Evolutionary conservation across 2,888 invertebrate species (phyloP).

Genomic region (Drosophila mimetica): DNA sequence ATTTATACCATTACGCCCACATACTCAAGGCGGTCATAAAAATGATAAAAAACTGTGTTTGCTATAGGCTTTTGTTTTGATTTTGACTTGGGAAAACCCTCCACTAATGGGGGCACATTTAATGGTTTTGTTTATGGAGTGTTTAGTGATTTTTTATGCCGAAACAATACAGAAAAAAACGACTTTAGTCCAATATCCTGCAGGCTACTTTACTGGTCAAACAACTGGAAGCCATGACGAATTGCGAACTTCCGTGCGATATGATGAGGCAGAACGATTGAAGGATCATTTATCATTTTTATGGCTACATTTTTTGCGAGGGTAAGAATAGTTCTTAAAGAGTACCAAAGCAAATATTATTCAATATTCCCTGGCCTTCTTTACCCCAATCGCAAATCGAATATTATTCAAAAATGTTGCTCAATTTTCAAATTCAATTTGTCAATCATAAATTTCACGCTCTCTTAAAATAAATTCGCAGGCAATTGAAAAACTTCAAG

Average conservation of each 20-base stretch:
- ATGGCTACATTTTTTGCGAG: conserved; percentile 25
- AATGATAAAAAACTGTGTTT: conserved; percentile 63
- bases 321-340: conserved; percentile 20
- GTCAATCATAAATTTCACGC: conserved; percentile 81
- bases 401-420: conserved; percentile 58
- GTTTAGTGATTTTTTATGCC: conserved; percentile 74
- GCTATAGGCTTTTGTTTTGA: background rate
- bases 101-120: conserved; percentile 61
- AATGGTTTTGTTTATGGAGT: conserved; percentile 81
- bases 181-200: conserved; percentile 51
- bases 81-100: conserved; percentile 21
- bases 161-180: conserved; percentile 66
- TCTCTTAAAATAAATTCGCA: conserved; percentile 79
- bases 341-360: background rate
- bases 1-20: conserved; percentile 77
- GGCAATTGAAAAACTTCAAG: conserved; percentile 74
- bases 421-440: conserved; percentile 81
- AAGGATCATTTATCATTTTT: conserved; percentile 78
- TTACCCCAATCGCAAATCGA: background rate
- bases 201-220: conserved; percentile 51
- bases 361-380: conserved; percentile 2
- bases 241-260: conserved; percentile 17
- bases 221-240: conserved; percentile 40
- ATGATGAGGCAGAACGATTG: conserved; percentile 35
- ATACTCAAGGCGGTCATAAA: conserved; percentile 67